Evolutionary conservation across 2,888 invertebrate species (phyloP).

Genomic region (Tenodera sinensis): DNA sequence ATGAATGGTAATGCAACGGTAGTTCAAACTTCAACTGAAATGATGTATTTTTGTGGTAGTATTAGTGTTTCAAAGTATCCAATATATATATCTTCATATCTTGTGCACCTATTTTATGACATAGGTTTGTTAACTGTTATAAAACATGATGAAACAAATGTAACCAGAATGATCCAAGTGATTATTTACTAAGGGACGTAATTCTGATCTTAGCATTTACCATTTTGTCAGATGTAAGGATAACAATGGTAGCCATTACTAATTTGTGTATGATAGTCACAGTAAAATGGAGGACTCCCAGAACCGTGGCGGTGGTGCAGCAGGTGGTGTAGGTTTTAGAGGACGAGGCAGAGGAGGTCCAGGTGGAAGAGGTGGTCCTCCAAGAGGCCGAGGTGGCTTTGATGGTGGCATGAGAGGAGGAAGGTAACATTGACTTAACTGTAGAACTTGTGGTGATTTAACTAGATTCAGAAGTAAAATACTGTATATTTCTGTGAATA

Average conservation of each 20-base stretch:
- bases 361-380: slow-evolving; percentile 26
- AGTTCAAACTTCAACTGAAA: no score
- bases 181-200: background rate
- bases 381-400: slow-evolving; percentile 27
- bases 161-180: background rate
- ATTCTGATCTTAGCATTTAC: background rate
- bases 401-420: slow-evolving; percentile 27
- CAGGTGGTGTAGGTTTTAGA: slow-evolving; percentile 4
- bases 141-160: background rate
- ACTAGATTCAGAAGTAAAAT: no score
- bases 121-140: background rate
- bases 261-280: background rate
- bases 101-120: no score
- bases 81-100: no score
- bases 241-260: background rate
- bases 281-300: slow-evolving; percentile 7
- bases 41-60: no score
- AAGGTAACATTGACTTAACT: background rate
- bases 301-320: slow-evolving; percentile 16
- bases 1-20: no score
- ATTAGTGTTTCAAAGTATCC: no score
- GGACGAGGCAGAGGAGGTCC: slow-evolving; percentile 22
- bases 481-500: no score
- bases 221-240: background rate
- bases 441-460: no score